Conservation (phyloP, 2,797 vertebrate species). For the Diplodus puntazzo region DNA sequence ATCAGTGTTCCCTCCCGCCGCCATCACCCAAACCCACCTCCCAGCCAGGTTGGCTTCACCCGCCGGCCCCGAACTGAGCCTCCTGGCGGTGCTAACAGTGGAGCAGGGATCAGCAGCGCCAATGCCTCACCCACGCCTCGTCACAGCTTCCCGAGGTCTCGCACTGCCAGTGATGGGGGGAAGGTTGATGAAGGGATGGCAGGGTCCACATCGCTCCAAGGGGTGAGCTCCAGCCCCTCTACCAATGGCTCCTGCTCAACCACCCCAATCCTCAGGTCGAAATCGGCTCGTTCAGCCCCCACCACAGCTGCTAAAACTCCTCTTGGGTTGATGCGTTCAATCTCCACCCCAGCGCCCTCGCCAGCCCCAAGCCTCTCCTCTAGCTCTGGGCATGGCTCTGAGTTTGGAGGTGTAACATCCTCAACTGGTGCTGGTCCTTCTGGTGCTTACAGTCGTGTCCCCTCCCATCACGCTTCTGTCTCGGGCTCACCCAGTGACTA, state of each 20-base stretch:
- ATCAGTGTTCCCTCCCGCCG: constrained; percentile 89
- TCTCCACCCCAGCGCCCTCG: constrained; percentile 83
- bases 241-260: constrained; percentile 82
- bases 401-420: constrained; percentile 74
- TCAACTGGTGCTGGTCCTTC: constrained; percentile 56
- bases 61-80: constrained; percentile 86
- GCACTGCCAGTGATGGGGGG: constrained; percentile 83
- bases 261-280: constrained; percentile 85
- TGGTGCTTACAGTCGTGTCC: constrained; percentile 76
- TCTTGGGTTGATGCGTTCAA: constrained; percentile 83
- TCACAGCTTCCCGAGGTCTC: constrained; percentile 81
- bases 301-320: constrained; percentile 78
- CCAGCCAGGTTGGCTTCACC: constrained; percentile 87
- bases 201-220: constrained; percentile 57
- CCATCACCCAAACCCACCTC: constrained; percentile 85
- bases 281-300: constrained; percentile 80
- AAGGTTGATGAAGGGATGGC: constrained; percentile 78
- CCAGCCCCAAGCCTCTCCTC: constrained; percentile 80
- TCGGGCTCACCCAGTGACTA: constrained; percentile 88
- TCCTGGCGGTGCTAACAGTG: constrained; percentile 69
- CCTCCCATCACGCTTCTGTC: constrained; percentile 77
- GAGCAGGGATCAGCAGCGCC: constrained; percentile 65
- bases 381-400: constrained; percentile 82
- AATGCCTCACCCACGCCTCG: constrained; percentile 85
- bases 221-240: constrained; percentile 79